Conservation (phyloP, 2,113 vertebrate genomes). For the Neodon shergylaensis region DNA sequence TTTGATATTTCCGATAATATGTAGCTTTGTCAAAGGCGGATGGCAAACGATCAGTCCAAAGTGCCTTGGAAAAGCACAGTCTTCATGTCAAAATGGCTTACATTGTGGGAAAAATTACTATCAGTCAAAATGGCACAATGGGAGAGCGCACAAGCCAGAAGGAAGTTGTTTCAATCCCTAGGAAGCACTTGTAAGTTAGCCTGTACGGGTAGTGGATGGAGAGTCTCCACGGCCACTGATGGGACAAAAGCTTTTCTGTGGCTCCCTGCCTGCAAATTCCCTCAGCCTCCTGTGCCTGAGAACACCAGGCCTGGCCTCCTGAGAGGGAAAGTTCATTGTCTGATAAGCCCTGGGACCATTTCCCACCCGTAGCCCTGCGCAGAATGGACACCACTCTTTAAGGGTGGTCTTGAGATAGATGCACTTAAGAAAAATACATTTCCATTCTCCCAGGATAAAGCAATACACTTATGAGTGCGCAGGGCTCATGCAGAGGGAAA, state of each 20-base stretch:
- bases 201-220: background rate
- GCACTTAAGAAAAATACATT: background rate
- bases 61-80: slow-evolving; percentile 60
- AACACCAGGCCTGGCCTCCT: accelerated
- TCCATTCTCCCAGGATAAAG: background rate
- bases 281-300: accelerated
- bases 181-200: background rate
- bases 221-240: accelerated
- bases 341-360: background rate
- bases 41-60: slow-evolving; percentile 28
- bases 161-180: background rate
- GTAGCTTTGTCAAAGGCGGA: slow-evolving; percentile 63
- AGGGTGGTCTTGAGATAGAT: background rate
- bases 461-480: too few relatives aligned
- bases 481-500: background rate
- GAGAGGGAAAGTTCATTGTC: background rate
- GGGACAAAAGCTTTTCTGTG: background rate
- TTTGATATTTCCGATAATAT: slow-evolving; percentile 59
- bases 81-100: slow-evolving; percentile 23
- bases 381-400: background rate
- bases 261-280: too few relatives aligned
- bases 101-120: background rate
- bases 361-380: accelerated
- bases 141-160: background rate
- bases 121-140: background rate